phyloP scores from a whole-genome alignment of 2,113 vertebrate species.

The Antechinus stuartii region DNA sequence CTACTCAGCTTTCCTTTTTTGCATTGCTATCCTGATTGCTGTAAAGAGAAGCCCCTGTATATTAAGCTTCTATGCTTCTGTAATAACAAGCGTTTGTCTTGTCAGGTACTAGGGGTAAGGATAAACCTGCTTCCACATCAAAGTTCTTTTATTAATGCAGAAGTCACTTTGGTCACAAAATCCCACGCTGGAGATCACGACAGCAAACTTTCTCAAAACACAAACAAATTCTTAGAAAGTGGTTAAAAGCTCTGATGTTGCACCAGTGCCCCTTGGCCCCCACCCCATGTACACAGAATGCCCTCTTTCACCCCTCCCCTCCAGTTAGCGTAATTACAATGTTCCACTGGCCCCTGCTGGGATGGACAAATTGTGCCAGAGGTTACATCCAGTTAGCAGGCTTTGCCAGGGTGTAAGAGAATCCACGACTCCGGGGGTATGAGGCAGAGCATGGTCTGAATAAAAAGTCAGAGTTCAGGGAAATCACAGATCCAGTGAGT shows the following conservation, averaged over 20 bases:
- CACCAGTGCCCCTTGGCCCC: background rate
- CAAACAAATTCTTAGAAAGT: background rate
- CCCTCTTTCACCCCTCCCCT: background rate
- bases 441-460: background rate
- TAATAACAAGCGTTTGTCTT: background rate
- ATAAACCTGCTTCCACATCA: background rate
- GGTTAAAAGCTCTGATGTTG: background rate
- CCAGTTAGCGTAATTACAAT: background rate
- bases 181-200: background rate
- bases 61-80: background rate
- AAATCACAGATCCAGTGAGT: background rate
- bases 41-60: background rate
- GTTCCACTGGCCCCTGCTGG: background rate
- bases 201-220: background rate
- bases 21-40: constrained; percentile 29
- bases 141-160: background rate
- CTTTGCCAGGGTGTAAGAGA: background rate
- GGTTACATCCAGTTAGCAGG: background rate
- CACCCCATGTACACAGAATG: background rate
- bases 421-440: background rate
- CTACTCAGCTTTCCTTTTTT: constrained; percentile 29
- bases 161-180: background rate
- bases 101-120: background rate
- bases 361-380: background rate
- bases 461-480: background rate